A percentile compares a stretch with the other conserved stretches of the same genome.
Evolutionary conservation across 2,797 vertebrate species (phyloP).

Genomic region (Varecia variegata): DNA sequence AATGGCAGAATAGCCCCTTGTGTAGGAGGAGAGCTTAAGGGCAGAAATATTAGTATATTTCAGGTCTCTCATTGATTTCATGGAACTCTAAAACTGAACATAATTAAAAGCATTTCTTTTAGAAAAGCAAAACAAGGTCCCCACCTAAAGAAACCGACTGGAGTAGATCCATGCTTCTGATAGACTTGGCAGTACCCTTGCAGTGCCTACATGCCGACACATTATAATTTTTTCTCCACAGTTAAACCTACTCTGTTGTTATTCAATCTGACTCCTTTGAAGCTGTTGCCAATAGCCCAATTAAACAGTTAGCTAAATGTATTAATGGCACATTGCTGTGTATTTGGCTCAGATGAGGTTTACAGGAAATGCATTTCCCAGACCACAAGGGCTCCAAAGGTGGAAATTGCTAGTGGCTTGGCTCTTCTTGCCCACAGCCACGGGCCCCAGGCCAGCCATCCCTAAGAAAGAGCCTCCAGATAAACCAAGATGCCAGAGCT

Average conservation of each 20-base stretch:
- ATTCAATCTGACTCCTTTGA: slow-evolving; percentile 61
- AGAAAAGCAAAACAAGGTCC: slow-evolving; percentile 42
- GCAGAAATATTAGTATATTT: slow-evolving; percentile 21
- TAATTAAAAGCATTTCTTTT: slow-evolving; percentile 60
- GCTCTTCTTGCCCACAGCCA: neutral
- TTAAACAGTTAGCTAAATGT: slow-evolving; percentile 63
- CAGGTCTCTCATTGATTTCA: slow-evolving; percentile 18
- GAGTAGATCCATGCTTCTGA: neutral
- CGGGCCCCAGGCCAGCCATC: neutral
- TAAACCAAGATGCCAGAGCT: neutral
- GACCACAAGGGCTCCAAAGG: neutral
- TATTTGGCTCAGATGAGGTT: slow-evolving; percentile 30
- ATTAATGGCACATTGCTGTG: slow-evolving; percentile 6
- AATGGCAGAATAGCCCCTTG: neutral
- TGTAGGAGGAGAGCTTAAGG: neutral
- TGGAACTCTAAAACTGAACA: slow-evolving; percentile 27
- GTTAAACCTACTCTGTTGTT: slow-evolving; percentile 36
- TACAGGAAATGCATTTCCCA: slow-evolving; percentile 26
- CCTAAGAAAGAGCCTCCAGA: neutral
- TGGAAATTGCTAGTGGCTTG: neutral
- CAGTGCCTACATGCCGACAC: neutral
- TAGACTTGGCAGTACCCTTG: neutral
- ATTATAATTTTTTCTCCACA: slow-evolving; percentile 30
- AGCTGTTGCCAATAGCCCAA: slow-evolving; percentile 59
- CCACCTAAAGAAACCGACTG: neutral